Base-by-base conservation (phyloP, 2,888 invertebrate genomes). In the Cecidostiba fungosa region DNA sequence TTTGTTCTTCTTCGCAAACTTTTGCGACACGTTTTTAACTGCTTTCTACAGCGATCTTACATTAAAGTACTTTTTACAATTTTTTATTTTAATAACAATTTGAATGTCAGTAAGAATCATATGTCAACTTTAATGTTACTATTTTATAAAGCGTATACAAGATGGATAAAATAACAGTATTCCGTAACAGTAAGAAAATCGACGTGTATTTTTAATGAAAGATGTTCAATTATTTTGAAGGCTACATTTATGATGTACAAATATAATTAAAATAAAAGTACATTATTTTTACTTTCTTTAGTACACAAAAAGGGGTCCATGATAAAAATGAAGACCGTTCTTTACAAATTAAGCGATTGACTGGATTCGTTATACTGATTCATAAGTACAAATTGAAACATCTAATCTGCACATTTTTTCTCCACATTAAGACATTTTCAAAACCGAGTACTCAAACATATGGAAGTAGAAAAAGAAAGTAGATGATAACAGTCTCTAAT, bases 401-500 rank as follows among this genome's bases (percentile, higher is more conserved):
- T 62, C 23, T 36, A 16, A n/a, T 47, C 26, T 59, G 14, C 54
- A 77, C 32, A 76, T 32, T 12, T 16, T 29, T 26, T 78, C 62
- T 47, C 19, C 29, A 19, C 19, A 29, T 29, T 0, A 36, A 29
- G 14, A 39, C 14, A 50, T 81, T 85, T 76, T 80, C 84, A 80
- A 80, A 85, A 77, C 76, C 5, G 29, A 80, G 79, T 80, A 80
- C 76, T 76, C 59, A 50, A 76, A 76, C 4, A n/a, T 23, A n/a
- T 5, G 6, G 23, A 8, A 59, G 10, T 8, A 16, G 19, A 59
- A 10, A 59, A 59, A 3, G 19, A 59, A 8, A 10, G 23, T 10
- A 23, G 3, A 59, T 3, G 10, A 59, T 19, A 19, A 59, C 14
- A 59, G n/a, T 59, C 1, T 59, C n/a, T 10, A 82, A 19, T 54